Evolutionary conservation across 2,113 vertebrate species (phyloP), one percentile per base, ranked within the genome.

Genomic region (Ia io): DNA sequence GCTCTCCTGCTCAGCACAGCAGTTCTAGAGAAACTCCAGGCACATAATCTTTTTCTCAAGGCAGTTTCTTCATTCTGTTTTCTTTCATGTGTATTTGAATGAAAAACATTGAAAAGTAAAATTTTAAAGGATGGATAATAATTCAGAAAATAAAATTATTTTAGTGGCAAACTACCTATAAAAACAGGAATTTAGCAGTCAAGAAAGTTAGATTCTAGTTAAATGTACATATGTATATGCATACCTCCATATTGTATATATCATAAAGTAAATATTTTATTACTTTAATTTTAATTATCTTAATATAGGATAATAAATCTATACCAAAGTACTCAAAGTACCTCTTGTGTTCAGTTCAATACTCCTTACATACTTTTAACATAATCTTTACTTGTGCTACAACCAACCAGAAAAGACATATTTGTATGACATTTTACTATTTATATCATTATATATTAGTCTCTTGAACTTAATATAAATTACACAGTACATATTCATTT

Each of bases 81-180:
- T 28, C 87, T 82, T 74, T 74, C 49, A 53, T 11, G 0, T 35
- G 17, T 47, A 28, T 63, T 91, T 91, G 20, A 70, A 67, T 70
- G 32, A 79, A 18, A 22, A 71, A 71, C 22, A 73, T 37, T 30
- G 86, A 84, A 18, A 84, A 73, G 11, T 9, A 30, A 8, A 67
- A 74, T 51, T 90, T 88, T 59, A 73, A 74, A 51, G 78, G 28
- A 65, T 32, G 2, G 20, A 28, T 53, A 87, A 44, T 32, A 59
- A 69, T 51, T 70, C n/a, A 63, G 63, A 83, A 92, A 77, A 78
- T 47, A 67, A 90, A 92, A 70, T 69, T 59, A 90, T 84, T 53
- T 42, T 87, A 87, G 32, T 42, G 25, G 23, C 18, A 91, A 59
- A 93, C 1, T 82, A 78, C 3, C 18, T 74, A 87, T 11, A 44